Conservation (phyloP, 2,888 invertebrate species). For the Xanthia icteritia region DNA sequence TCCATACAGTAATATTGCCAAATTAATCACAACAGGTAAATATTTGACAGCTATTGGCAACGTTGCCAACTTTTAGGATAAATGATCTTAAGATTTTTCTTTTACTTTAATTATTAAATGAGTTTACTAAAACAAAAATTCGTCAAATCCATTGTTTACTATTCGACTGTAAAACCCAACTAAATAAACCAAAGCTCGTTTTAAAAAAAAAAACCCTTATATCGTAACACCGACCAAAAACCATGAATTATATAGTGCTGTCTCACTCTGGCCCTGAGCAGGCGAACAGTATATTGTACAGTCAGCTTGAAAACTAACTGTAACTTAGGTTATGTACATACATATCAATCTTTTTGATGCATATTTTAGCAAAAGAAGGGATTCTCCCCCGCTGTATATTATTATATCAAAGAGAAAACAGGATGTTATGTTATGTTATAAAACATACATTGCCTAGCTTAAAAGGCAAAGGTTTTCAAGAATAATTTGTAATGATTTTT, state of each 20-base stretch:
- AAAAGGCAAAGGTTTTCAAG: not conserved
- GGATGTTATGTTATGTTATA: not conserved
- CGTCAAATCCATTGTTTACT: not conserved
- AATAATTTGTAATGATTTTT: not conserved
- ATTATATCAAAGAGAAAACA: not conserved
- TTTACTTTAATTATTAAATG: not conserved
- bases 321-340: not conserved
- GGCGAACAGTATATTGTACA: not conserved
- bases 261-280: slow-evolving; percentile 1
- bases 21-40: no score
- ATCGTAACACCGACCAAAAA: no score
- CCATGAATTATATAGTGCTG: not conserved
- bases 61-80: no score
- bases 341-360: not conserved
- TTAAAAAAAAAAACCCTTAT: not conserved
- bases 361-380: not conserved
- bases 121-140: not conserved
- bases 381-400: not conserved
- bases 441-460: not conserved
- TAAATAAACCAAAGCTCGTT: not conserved
- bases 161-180: not conserved
- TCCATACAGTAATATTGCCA: no score
- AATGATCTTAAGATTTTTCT: no score
- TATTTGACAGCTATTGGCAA: no score
- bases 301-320: not conserved